Base-by-base conservation (phyloP, 1,140 invertebrate species). In the Drosophila pruinosa region DNA sequence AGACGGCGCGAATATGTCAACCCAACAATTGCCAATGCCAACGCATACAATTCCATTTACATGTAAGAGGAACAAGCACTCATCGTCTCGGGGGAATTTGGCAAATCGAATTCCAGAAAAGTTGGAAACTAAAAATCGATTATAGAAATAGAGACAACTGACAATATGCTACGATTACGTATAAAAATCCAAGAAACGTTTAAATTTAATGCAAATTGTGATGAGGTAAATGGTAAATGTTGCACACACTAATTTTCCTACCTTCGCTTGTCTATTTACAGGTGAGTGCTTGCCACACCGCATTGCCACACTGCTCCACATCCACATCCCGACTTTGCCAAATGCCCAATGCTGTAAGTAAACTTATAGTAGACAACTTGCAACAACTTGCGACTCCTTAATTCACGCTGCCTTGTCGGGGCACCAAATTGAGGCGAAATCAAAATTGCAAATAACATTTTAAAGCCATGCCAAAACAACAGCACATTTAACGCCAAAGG, bases 301-400 rank as follows among this genome's bases (percentile, higher is more conserved):
- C 52, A 71, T 71, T 71, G 68, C 50, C 52, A 43, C 61, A 64
- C 24, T 50, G 61, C 61, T 50, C 61, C 38, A 50, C 61, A 39
- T 24, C 43, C 43, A 45, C 43, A 45, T 57, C 68, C 43, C 61
- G 61, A 65, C 61, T 50, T 36, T 57, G 24, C 50, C 50, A 65
- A 71, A 65, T 71, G 68, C 50, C 68, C 22, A 75, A 47, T 54
- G 22, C 80, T 72, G 80, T 79, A 63, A 85, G 80, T 85, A 79
- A 57, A 65, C 41, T 50, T 41, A 28, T 28, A 8, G 38, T 2
- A 54, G 12, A 43, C 58, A 36, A 65, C 54, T 47, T 52, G 24
- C 26, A 19, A 21, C 31, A 17, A 19, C 8, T 34, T 19, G 14
- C 14, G 34, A 43, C 43, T 28, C 15, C 10, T 41, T 31, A 14